phyloP scores from a whole-genome alignment of 2,797 vertebrate species.

The Amblyraja radiata region DNA sequence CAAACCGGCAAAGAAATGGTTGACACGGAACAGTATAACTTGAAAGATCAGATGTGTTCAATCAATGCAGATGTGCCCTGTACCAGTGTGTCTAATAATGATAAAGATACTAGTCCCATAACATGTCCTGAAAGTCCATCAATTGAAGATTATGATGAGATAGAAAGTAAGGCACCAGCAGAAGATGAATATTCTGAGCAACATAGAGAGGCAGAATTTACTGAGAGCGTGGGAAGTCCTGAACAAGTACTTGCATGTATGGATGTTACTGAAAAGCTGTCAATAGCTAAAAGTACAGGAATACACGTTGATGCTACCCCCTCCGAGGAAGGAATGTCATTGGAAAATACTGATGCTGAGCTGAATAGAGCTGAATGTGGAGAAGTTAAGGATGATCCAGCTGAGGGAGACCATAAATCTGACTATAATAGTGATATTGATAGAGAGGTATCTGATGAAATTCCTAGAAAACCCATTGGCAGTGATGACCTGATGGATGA shows the following conservation, averaged over 20 bases:
- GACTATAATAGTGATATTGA: neutral
- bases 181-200: constrained; percentile 38
- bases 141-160: constrained; percentile 43
- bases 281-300: neutral
- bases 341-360: neutral
- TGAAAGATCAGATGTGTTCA: constrained; percentile 4
- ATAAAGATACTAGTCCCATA: neutral
- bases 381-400: constrained; percentile 42
- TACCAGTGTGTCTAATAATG: neutral
- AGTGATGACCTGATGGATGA: neutral
- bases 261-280: neutral
- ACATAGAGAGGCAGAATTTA: neutral
- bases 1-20: neutral
- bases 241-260: neutral
- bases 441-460: neutral
- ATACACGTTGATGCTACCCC: neutral
- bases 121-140: constrained; percentile 40
- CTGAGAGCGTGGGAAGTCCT: neutral
- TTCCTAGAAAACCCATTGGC: neutral
- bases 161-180: constrained; percentile 42
- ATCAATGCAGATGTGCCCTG: neutral
- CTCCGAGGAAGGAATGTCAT: neutral
- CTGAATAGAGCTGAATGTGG: constrained; percentile 40
- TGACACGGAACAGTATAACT: neutral
- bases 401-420: constrained; percentile 38